Conservation (phyloP, 2,797 vertebrate species). For the Picus viridis region DNA sequence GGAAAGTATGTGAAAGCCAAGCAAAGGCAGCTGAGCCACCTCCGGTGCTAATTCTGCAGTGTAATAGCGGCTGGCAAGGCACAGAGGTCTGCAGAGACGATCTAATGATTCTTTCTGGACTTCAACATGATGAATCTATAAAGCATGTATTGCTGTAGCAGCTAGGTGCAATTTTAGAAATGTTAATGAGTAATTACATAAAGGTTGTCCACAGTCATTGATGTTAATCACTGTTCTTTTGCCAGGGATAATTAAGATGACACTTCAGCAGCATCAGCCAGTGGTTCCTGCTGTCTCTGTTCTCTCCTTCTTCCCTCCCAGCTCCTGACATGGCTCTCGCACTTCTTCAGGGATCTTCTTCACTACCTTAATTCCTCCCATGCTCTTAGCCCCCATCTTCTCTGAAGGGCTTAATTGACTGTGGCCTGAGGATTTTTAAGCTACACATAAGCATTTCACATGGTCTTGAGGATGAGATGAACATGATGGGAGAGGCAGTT, state of each 20-base stretch:
- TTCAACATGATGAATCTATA: conserved; percentile 60
- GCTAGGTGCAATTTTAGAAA: conserved; percentile 70
- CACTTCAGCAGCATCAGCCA: conserved; percentile 41
- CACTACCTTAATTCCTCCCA: neutral
- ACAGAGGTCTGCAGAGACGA: neutral
- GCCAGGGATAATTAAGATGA: conserved; percentile 62
- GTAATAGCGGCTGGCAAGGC: conserved; percentile 29
- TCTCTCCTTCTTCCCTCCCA: neutral
- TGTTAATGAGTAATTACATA: conserved; percentile 73
- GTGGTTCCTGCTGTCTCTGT: neutral
- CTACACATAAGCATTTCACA: neutral
- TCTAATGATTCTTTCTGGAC: conserved; percentile 51
- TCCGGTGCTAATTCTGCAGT: neutral
- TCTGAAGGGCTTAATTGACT: neutral
- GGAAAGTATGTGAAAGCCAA: conserved; percentile 12
- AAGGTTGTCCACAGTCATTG: conserved; percentile 60
- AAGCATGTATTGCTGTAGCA: conserved; percentile 55
- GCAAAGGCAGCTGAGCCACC: rapidly evolving
- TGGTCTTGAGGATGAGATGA: neutral
- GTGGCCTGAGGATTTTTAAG: neutral
- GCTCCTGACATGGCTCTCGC: neutral
- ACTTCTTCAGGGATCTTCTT: neutral
- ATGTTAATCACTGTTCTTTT: conserved; percentile 70
- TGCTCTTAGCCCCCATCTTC: neutral
- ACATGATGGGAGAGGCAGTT: neutral